A percentile compares a stretch with the other conserved stretches of the same genome.
Evolutionary conservation across 2,888 invertebrate genomes (phyloP).

Genomic region (Conus canariensis): DNA sequence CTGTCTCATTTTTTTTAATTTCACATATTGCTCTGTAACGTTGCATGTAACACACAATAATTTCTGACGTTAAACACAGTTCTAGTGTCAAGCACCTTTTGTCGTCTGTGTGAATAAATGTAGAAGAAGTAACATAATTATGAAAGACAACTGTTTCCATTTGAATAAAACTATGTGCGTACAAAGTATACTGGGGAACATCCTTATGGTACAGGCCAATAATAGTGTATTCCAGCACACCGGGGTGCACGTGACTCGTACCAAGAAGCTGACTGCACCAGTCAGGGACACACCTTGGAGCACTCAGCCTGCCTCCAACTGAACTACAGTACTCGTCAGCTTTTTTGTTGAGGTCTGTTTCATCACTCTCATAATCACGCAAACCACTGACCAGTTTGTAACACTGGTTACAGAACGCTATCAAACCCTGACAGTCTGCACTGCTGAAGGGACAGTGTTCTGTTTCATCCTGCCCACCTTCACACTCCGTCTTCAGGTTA

Average conservation of each 20-base stretch:
- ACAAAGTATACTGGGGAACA: too few relatives aligned
- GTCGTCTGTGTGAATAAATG: too few relatives aligned
- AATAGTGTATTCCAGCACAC: not conserved
- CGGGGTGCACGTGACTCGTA: not conserved
- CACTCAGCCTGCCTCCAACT: not conserved
- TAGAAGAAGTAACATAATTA: too few relatives aligned
- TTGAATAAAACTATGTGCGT: too few relatives aligned
- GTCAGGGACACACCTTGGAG: not conserved
- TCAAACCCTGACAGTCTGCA: not conserved
- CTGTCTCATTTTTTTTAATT: too few relatives aligned
- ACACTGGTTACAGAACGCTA: not conserved
- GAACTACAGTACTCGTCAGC: not conserved
- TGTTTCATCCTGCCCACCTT: slow-evolving; percentile 21
- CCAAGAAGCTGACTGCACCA: not conserved
- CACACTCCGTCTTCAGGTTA: not conserved
- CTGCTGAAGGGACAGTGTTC: slow-evolving; percentile 26
- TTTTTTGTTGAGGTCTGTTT: not conserved
- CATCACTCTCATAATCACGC: not conserved
- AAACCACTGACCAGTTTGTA: not conserved
- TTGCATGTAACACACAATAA: too few relatives aligned
- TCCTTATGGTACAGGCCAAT: too few relatives aligned
- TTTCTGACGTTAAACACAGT: too few relatives aligned
- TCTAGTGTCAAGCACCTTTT: too few relatives aligned
- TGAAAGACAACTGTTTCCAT: too few relatives aligned
- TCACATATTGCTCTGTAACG: too few relatives aligned